Conservation (phyloP, 2,113 vertebrate species). For the Melanerpes formicivorus region DNA sequence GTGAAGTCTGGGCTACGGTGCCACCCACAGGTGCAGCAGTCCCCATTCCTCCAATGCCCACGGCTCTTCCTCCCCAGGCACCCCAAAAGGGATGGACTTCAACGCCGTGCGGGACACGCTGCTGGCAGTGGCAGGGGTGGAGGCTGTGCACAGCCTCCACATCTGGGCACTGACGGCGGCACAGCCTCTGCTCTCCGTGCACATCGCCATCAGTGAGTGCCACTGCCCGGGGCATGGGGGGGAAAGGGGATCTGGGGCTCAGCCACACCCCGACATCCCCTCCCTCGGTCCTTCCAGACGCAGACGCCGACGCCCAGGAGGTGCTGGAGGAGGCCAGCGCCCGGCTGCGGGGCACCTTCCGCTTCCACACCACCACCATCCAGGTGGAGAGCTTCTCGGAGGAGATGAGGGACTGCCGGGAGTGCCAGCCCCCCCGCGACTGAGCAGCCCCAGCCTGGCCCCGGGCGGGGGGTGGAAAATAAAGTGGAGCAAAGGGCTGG, state of each 20-base stretch:
- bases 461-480: neutral
- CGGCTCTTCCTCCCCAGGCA: neutral
- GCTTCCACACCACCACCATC: constrained; percentile 82
- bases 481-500: neutral
- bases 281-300: constrained; percentile 28
- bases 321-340: constrained; percentile 79
- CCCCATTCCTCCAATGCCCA: accelerated
- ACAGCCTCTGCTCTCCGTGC: constrained; percentile 83
- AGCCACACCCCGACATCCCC: accelerated
- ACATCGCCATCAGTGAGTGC: constrained; percentile 82
- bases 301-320: constrained; percentile 69
- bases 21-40: accelerated
- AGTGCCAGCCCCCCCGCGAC: constrained; percentile 77
- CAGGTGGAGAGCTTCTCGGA: constrained; percentile 85
- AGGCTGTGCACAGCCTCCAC: constrained; percentile 85
- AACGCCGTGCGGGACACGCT: constrained; percentile 77
- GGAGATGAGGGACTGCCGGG: constrained; percentile 80
- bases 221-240: accelerated
- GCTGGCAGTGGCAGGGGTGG: constrained; percentile 81
- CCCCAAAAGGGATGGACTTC: constrained; percentile 79
- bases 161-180: constrained; percentile 87
- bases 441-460: neutral
- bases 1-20: accelerated
- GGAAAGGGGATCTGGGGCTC: accelerated
- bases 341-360: constrained; percentile 74